These are phyloP conservation scores for Chaetodon trifascialis DNA, from an alignment of 2,113 vertebrate genomes.

Conservation along the genomic window DNA sequence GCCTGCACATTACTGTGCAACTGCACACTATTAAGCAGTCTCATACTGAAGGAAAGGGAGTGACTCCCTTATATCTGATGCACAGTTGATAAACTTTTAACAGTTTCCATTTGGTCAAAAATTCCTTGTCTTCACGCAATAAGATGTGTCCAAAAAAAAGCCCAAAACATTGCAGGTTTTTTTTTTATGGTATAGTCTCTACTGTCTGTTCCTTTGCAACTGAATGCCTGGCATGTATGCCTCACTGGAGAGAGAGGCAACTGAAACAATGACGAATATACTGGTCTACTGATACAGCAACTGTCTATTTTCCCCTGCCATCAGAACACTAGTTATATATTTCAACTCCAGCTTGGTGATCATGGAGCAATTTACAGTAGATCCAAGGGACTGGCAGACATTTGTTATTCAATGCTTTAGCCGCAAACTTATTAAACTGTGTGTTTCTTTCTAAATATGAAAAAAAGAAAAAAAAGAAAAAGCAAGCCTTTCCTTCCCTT, in stretches of 20 bases:
- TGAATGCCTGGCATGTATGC: neutral
- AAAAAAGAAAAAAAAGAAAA: neutral
- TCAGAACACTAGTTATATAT: neutral
- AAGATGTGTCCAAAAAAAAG: neutral
- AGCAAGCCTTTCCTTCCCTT: neutral
- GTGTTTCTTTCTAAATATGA: too few species aligned
- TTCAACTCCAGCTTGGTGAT: neutral
- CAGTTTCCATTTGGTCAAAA: neutral
- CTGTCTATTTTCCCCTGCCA: neutral
- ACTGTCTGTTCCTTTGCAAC: neutral
- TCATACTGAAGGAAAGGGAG: neutral
- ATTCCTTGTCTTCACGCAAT: neutral
- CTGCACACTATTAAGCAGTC: constrained; percentile 24
- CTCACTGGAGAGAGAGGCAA: neutral
- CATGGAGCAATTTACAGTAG: neutral
- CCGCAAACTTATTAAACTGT: neutral
- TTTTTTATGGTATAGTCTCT: neutral
- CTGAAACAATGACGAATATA: neutral
- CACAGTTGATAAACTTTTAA: constrained; percentile 11
- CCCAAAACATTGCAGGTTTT: neutral
- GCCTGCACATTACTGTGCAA: constrained; percentile 33
- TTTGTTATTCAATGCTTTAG: neutral
- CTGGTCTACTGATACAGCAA: constrained; percentile 13
- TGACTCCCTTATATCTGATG: neutral
- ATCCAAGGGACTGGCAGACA: neutral